Evolutionary conservation across 2,797 vertebrate genomes (phyloP).

Genomic region (Tinamus major): DNA sequence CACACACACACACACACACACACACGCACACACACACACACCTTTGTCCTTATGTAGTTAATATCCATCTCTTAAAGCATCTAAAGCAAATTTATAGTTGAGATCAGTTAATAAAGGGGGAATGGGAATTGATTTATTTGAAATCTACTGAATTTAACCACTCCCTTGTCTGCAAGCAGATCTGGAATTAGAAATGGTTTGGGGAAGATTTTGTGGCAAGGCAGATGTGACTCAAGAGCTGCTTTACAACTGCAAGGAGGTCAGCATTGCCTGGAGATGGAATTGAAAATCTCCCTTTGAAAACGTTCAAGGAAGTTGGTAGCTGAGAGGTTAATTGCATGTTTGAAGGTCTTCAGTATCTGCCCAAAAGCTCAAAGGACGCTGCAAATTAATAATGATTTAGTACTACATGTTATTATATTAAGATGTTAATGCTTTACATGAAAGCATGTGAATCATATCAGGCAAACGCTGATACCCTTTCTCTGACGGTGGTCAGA

Average conservation of each 20-base stretch:
- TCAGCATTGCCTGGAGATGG: neutral
- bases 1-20: neutral
- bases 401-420: neutral
- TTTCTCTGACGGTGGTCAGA: neutral
- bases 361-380: neutral
- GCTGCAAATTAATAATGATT: neutral
- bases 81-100: constrained; percentile 43
- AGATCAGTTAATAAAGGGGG: constrained; percentile 46
- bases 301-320: neutral
- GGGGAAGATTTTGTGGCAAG: constrained; percentile 9
- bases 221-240: neutral
- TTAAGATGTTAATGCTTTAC: neutral
- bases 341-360: neutral
- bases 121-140: constrained; percentile 54
- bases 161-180: constrained; percentile 38
- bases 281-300: neutral
- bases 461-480: neutral
- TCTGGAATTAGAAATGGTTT: constrained; percentile 33
- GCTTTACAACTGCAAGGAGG: neutral
- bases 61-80: constrained; percentile 41
- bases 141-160: constrained; percentile 35
- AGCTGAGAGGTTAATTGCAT: neutral
- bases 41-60: neutral
- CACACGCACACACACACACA: no score
- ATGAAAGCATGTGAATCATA: neutral